These are phyloP conservation scores for Steatocranus sp. DNA, from an alignment of 2,797 vertebrate genomes.

Conservation along the genomic window DNA sequence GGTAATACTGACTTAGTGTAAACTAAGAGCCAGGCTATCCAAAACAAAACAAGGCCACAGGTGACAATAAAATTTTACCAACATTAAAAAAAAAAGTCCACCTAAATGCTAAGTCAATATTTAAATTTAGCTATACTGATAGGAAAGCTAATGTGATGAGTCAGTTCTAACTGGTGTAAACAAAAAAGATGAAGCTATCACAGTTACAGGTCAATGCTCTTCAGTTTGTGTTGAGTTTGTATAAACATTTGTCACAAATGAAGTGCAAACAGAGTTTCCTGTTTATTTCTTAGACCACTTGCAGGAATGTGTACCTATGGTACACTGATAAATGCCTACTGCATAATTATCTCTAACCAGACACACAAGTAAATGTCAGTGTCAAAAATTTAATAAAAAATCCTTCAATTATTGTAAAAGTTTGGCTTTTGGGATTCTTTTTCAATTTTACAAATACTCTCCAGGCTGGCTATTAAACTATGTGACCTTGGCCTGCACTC, in stretches of 20 bases:
- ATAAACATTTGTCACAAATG: background rate
- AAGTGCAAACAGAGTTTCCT: slow-evolving; percentile 43
- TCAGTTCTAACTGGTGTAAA: background rate
- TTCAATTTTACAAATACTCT: background rate
- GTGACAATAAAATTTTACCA: background rate
- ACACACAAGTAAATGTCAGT: background rate
- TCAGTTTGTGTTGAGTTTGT: background rate
- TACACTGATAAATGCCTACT: background rate
- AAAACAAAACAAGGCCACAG: background rate
- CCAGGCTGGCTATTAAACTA: background rate
- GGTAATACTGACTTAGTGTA: background rate
- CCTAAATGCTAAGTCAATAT: background rate
- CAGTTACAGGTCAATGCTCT: background rate
- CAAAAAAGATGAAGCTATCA: background rate
- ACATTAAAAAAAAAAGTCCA: background rate
- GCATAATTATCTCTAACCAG: background rate
- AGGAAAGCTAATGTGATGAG: no score
- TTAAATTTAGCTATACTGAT: background rate
- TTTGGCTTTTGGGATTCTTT: background rate
- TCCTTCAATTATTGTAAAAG: background rate
- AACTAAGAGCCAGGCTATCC: background rate
- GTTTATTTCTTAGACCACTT: slow-evolving; percentile 39
- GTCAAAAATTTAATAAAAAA: background rate
- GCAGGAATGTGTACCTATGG: slow-evolving; percentile 13
- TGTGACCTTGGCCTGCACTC: background rate